These are phyloP conservation scores for Sebastes steindachneri DNA, from an alignment of 2,797 vertebrate genomes.

Conservation along the genomic window DNA sequence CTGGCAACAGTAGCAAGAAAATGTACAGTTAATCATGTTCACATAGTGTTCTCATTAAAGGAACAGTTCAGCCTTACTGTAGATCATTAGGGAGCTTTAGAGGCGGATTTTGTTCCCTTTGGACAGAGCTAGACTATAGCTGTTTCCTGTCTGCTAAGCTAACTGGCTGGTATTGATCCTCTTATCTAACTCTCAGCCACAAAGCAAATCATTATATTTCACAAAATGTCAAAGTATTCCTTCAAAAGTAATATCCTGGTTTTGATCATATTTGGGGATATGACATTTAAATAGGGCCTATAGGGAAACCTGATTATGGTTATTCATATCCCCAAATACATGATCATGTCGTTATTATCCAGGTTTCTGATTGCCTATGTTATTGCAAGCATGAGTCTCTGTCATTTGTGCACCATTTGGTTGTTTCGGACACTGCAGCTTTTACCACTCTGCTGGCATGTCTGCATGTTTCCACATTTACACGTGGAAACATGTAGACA, in stretches of 20 bases:
- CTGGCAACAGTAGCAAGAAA: background rate
- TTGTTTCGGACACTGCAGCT: background rate
- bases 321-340: background rate
- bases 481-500: background rate
- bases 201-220: background rate
- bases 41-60: background rate
- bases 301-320: background rate
- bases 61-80: background rate
- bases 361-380: background rate
- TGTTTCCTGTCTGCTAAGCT: background rate
- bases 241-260: background rate
- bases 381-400: background rate
- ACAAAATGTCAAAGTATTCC: conserved; percentile 8
- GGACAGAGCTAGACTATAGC: background rate
- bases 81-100: background rate
- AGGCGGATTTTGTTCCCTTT: background rate
- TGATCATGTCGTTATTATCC: background rate
- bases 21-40: background rate
- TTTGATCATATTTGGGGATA: background rate
- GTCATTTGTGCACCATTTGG: background rate
- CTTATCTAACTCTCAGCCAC: background rate
- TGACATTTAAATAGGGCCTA: background rate
- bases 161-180: background rate
- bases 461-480: too few species aligned
- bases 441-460: background rate